Evolutionary conservation across 2,888 invertebrate genomes (phyloP), one percentile per base, ranked within the genome.

Genomic region (Notocelia uddmanniana): DNA sequence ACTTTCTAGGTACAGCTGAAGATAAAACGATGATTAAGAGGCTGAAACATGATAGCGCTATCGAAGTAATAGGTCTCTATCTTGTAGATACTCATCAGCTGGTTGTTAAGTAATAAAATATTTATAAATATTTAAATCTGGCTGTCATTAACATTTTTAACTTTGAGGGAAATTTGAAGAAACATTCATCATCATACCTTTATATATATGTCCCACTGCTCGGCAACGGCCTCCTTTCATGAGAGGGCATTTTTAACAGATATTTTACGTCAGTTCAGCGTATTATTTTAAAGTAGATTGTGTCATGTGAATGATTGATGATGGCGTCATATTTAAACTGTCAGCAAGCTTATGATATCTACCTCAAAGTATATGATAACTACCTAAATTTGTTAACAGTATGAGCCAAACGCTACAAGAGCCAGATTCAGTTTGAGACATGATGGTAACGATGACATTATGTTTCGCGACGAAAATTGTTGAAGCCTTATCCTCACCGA

Each of bases 11-110:
- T 31, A 21, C 10, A 45, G 41, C 8, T 59, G 23, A 19, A 21
- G 59, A 41, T 21, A 19, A 60, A 41, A 6, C 18, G 19, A 37
- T 21, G 55, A 54, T 54, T 15, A 55, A 55, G 23, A 54, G 54
- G 3, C 26, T 55, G 55, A 55, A 55, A 55, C 26, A 55, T 55
- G 26, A 55, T 55, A 26, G 1, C 9, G 55, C 1, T 55, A 55
- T 55, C 26, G n/a, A 45, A 45, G 45, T n/a, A 45, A 45, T 45
- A n/a, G 15, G 45, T 45, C 8, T 45, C 15, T 45, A 45, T 45
- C n/a, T 45, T 45, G n/a, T n/a, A 41, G 41, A 41, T 41, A 41
- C 45, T n/a, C 8, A 45, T 45, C 45, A 45, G 45, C 45, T n/a
- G 1, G 15, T 45, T 45, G 26, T 26, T 15, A 15, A n/a, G 15